A percentile compares a stretch with the other conserved stretches of the same genome.
Conservation (phyloP, 2,888 invertebrate species). For the Omphaloscelis lunosa region DNA sequence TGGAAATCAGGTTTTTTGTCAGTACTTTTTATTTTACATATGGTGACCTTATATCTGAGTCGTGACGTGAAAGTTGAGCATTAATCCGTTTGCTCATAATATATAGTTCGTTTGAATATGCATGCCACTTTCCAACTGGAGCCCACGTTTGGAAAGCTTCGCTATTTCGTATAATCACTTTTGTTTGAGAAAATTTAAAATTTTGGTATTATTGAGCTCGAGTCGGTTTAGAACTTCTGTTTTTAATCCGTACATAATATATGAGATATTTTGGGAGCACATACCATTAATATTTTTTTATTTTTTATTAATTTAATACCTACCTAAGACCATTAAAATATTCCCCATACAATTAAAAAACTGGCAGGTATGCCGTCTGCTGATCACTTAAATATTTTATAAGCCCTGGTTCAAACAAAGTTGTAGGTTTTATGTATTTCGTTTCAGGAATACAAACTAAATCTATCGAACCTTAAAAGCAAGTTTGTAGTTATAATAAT, state of each 20-base stretch:
- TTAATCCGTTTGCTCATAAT: conserved; percentile 42
- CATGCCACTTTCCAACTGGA: conserved; percentile 39
- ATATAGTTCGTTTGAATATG: conserved; percentile 56
- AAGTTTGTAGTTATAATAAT: neutral
- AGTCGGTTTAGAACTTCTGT: neutral
- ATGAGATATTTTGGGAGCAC: neutral
- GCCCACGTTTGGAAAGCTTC: conserved; percentile 31
- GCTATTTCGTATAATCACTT: conserved; percentile 26
- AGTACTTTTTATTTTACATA: too few relatives aligned
- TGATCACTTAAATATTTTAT: neutral
- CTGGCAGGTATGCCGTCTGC: too few relatives aligned
- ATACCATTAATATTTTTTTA: neutral
- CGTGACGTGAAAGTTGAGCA: conserved; percentile 40
- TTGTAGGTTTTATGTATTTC: neutral
- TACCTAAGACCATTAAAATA: neutral
- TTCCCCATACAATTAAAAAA: neutral
- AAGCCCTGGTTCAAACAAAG: too few relatives aligned
- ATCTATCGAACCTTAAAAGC: neutral
- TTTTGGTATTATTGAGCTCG: neutral
- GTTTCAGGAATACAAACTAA: neutral
- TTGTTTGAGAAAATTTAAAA: conserved; percentile 15
- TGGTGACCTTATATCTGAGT: neutral
- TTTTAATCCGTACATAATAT: neutral
- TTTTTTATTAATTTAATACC: neutral
- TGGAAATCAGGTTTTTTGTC: too few relatives aligned